These are phyloP conservation scores for Steinernema feltiae DNA, from an alignment of 1,140 invertebrate genomes.

Conservation along the genomic window DNA sequence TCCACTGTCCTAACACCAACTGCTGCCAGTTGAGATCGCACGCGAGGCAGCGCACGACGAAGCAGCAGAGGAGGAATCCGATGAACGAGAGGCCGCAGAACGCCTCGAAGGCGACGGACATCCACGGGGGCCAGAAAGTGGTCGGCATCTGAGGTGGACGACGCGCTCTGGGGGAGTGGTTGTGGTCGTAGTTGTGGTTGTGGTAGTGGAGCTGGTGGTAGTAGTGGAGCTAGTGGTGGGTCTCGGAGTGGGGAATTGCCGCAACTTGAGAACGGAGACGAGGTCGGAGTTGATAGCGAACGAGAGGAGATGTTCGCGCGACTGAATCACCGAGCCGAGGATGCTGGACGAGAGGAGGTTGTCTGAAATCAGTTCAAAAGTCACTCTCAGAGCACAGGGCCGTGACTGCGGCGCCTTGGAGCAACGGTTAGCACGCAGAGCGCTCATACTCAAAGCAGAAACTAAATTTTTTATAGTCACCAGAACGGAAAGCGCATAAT, in stretches of 20 bases:
- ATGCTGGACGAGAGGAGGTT: neutral
- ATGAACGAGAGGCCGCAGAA: constrained; percentile 1
- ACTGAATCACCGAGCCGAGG: neutral
- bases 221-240: neutral
- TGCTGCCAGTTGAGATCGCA: constrained; percentile 8
- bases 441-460: too few relatives aligned
- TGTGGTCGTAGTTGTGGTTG: neutral
- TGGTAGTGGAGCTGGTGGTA: neutral
- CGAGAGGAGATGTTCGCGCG: neutral
- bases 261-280: neutral
- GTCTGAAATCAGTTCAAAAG: too few relatives aligned
- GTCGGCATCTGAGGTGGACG: neutral
- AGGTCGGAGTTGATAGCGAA: constrained; percentile 2
- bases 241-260: neutral
- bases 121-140: neutral
- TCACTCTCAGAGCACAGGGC: neutral
- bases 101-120: constrained; percentile 6
- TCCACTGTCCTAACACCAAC: neutral
- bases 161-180: neutral
- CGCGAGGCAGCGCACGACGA: neutral
- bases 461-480: too few relatives aligned
- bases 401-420: too few relatives aligned
- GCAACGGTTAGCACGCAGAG: too few relatives aligned
- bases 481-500: too few relatives aligned
- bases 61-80: neutral